Evolutionary conservation across 2,797 vertebrate species (phyloP).

Genomic region (Zalophus californianus): DNA sequence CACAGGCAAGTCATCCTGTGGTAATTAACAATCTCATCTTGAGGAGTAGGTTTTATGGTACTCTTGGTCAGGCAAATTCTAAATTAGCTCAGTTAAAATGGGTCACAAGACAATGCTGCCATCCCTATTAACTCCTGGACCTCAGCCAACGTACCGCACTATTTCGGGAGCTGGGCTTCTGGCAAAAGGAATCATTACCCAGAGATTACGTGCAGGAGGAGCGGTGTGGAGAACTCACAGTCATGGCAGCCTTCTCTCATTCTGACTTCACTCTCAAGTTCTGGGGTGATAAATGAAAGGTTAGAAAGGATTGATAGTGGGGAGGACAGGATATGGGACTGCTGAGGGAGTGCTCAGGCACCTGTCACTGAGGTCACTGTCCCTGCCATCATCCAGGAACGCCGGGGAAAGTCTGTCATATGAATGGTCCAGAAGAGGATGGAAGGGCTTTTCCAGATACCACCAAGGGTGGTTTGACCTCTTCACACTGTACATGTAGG

Average conservation of each 20-base stretch:
- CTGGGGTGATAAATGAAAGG: not conserved
- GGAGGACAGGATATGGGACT: not conserved
- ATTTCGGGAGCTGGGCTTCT: slow-evolving; percentile 67
- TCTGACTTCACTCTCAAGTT: not conserved
- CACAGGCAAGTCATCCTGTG: slow-evolving; percentile 54
- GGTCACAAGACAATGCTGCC: slow-evolving; percentile 77
- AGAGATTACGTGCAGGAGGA: slow-evolving; percentile 50
- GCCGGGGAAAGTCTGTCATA: not conserved
- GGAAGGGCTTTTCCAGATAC: not conserved
- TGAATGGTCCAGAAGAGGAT: not conserved
- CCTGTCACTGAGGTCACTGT: not conserved
- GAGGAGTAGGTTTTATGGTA: slow-evolving; percentile 72
- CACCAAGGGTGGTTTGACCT: not conserved
- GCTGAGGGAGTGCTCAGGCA: not conserved
- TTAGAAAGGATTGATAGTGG: not conserved
- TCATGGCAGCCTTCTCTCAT: not conserved
- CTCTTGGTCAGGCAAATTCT: slow-evolving; percentile 80
- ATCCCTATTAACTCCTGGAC: slow-evolving; percentile 77
- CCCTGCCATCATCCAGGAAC: not conserved
- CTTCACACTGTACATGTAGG: not conserved
- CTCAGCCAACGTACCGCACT: slow-evolving; percentile 68
- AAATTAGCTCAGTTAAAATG: slow-evolving; percentile 83
- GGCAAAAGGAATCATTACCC: slow-evolving; percentile 71
- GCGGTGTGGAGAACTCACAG: slow-evolving; percentile 7
- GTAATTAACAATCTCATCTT: slow-evolving; percentile 72